Evolutionary conservation across 2,888 invertebrate species (phyloP).

Genomic region (Acronicta alni): DNA sequence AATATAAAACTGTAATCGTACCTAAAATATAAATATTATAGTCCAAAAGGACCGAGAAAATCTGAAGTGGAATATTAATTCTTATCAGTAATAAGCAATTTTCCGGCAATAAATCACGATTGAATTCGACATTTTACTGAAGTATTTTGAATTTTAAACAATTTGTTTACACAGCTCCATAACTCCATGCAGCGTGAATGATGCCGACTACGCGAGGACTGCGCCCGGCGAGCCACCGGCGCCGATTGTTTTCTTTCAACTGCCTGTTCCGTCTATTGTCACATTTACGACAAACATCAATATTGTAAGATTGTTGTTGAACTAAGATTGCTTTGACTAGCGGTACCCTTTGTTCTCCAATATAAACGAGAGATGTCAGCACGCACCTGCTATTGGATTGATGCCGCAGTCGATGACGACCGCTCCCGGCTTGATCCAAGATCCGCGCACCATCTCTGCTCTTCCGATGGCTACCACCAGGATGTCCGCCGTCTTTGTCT

Average conservation of each 20-base stretch:
- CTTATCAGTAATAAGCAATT: slow-evolving; percentile 34
- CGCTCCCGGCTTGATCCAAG: slow-evolving; percentile 99
- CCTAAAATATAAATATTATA: background rate
- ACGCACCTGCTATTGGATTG: slow-evolving; percentile 95
- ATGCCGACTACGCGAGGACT: slow-evolving; percentile 18
- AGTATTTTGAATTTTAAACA: slow-evolving; percentile 11
- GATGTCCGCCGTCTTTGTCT: slow-evolving; percentile 96
- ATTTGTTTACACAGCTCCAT: slow-evolving; percentile 18
- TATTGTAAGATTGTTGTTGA: slow-evolving; percentile 37
- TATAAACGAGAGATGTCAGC: slow-evolving; percentile 4
- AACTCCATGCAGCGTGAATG: slow-evolving; percentile 12
- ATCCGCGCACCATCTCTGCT: slow-evolving; percentile 96
- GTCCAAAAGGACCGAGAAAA: background rate
- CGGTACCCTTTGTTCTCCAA: slow-evolving; percentile 43
- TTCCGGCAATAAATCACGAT: slow-evolving; percentile 21
- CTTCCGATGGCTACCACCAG: slow-evolving; percentile 98
- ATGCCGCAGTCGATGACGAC: slow-evolving; percentile 99
- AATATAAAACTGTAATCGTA: slow-evolving; percentile 5
- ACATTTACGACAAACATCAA: slow-evolving; percentile 40
- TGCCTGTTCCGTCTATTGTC: slow-evolving; percentile 64
- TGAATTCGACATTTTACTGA: slow-evolving; percentile 20
- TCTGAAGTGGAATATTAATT: background rate
- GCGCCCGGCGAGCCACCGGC: slow-evolving; percentile 7
- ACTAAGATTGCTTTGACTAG: slow-evolving; percentile 25
- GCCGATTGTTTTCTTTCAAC: slow-evolving; percentile 45